Base-by-base conservation (phyloP, 2,113 vertebrate species). In the Physeter macrocephalus region DNA sequence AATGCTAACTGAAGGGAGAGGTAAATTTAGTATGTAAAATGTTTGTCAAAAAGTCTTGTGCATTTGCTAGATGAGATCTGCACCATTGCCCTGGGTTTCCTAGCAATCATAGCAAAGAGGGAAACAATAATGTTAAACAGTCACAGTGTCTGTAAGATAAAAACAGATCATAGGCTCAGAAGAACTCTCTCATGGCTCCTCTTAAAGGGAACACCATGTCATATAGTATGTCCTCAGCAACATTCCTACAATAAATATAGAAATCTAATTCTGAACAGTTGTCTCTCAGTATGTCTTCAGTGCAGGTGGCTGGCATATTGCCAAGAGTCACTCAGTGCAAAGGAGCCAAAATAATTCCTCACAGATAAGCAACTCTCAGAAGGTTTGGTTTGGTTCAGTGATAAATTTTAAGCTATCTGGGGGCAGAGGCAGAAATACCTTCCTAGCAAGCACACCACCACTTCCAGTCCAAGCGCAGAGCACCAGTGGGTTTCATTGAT, bases 51-150 rank as follows among this genome's bases (percentile, higher is more conserved):
- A 66, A 71, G 74, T 75, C 64, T 80, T n/a, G n/a, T 3, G 31
- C 67, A 23, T 78, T 62, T 62, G 77, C 82, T 59, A 21, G 29
- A 25, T 23, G 66, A 92, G 84, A 88, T 59, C 61, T 83, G n/a
- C 5, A n/a, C 36, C 80, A 62, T 80, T 49, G 72, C 61, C 54
- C 49, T 74, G 96, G 84, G 89, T 95, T 97, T 93, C 97, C 96
- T 92, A 89, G 97, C 94, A 97, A 97, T 95, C 82, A 80, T 61
- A 95, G 91, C 80, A 46, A 93, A 74, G 75, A 92, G 36, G 62
- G 67, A 93, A 96, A 97, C 93, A 95, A 69, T 52, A 95, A 69
- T 52, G 27, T 78, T 84, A 34, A 77, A 75, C 49, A 72, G 92
- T 69, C 67, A 27, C 62, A 1, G 54, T 59, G 83, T 75, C 88